Base-by-base conservation (phyloP, 2,888 invertebrate genomes). In the Lepidonotus clava region DNA sequence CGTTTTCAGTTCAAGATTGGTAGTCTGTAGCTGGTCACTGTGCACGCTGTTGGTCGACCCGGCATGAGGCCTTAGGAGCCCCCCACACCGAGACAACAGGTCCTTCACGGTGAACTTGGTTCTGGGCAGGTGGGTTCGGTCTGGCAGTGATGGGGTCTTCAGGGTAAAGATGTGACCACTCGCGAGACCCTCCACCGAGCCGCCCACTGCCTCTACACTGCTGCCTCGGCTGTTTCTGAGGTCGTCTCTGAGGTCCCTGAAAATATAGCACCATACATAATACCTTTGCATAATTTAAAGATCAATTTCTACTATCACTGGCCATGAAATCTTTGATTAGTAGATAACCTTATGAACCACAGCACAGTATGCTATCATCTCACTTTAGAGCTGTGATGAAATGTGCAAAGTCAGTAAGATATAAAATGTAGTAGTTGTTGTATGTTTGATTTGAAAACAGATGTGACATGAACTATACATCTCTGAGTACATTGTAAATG, bases 221-320 rank as follows among this genome's bases (percentile, higher is more conserved):
- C 80, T 80, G 41, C 80, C 80, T 80, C 80, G 32, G 80, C 80
- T 24, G 46, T 80, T 11, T 46, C 80, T 46, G 80, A 80, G 28
- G 80, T 80, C 28, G 46, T 51, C 80, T 80, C 46, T 80, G 80
- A 32, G 51, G 34, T 41, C 4, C 46, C 80, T 80, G 51, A 6
- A 80, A 80, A 18, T 18, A n/a, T 11, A 5, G 38, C 24, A 1
- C 34, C 18, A 21, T n/a, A 1, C 24, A 61, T 61, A 2, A 28
- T 1, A 61, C n/a, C n/a, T n/a, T n/a, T n/a, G n/a, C n/a, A n/a
- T n/a, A n/a, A n/a, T n/a, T n/a, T n/a, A n/a, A n/a, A n/a, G n/a
- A n/a, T n/a, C n/a, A n/a, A n/a, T n/a, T n/a, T n/a, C n/a, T n/a
- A n/a, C n/a, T n/a, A n/a, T n/a, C n/a, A n/a, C n/a, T n/a, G n/a